Base-by-base conservation (phyloP, 2,113 vertebrate species). In the Triplophysa siluroides region DNA sequence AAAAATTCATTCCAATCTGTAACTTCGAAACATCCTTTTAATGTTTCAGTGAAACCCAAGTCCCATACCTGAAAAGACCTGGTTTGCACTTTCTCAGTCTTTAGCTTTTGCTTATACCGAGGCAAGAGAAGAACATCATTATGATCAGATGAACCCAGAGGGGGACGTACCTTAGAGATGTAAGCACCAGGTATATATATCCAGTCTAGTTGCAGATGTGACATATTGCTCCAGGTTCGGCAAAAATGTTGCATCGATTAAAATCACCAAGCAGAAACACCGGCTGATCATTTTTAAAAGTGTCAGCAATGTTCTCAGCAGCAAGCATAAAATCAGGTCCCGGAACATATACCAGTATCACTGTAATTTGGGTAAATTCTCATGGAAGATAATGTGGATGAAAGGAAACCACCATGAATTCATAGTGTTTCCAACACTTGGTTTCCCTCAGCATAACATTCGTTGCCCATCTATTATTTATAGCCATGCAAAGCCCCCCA, bases 1-100 rank as follows among this genome's bases (percentile, higher is more conserved):
- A 29, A 78, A 29, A 29, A 81, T 5, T 38, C 33, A 54, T 62
- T 13, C 56, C 76, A 76, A 18, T 72, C 65, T 23, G 58, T 80
- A 8, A 50, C 16, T 8, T 81, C 23, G 33, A 79, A 76, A n/a
- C 45, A 50, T 10, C 61, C 11, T 29, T 52, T 73, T 45, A 74
- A 43, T 19, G 16, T 12, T 41, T 78, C 83, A 29, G 14, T 21
- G 7, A 52, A 16, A 4, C 75, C 79, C 16, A n/a, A 24, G 6
- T 70, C 38, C 83, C 71, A 76, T 8, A 14, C 54, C 47, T 26
- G 68, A 5, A 79, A 33, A 33, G 33, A 52, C 24, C 26, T 72
- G 5, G 24, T 47, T 38, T n/a, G 18, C 9, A 65, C 9, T 38
- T 3, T 29, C 26, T 29, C 26, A 29, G 26, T 29, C 26, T 29